Percentiles rank a stretch among this genome's conserved stretches.
Evolutionary conservation across 2,113 vertebrate species (phyloP).

Genomic region (Peromyscus maniculatus): DNA sequence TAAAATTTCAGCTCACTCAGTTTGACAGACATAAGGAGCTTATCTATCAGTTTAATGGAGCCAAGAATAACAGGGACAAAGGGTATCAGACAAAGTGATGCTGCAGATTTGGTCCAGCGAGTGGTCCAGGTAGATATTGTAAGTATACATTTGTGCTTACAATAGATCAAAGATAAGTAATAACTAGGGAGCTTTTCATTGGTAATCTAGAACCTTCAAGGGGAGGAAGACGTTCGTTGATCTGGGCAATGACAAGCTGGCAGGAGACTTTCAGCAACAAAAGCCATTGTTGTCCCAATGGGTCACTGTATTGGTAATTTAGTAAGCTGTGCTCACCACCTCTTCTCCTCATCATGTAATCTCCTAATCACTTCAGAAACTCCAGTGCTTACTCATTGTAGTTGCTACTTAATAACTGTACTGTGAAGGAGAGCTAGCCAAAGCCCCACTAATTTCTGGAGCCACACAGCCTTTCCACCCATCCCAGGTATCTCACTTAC

Average conservation of each 20-base stretch:
- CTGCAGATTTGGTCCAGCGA: not conserved
- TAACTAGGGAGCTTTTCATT: not conserved
- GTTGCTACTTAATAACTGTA: not conserved
- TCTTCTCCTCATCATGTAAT: not conserved
- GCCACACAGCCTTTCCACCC: not conserved
- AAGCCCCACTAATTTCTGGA: not conserved
- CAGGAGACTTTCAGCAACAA: not conserved
- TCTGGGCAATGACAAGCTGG: not conserved
- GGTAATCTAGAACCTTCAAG: not conserved
- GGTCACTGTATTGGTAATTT: not conserved
- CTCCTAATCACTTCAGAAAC: not conserved
- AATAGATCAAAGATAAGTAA: not conserved
- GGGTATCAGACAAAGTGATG: not conserved
- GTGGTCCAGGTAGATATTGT: not conserved
- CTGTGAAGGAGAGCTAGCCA: not conserved
- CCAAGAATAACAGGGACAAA: constrained; percentile 13
- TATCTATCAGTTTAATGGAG: not conserved
- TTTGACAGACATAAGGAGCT: not conserved
- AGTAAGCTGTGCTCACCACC: not conserved
- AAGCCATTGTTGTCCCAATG: not conserved
- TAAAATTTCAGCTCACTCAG: not conserved
- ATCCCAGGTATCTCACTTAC: constrained; percentile 83
- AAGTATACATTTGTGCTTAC: too few relatives aligned
- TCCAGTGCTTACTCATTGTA: not conserved
- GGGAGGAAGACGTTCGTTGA: not conserved